phyloP scores from a whole-genome alignment of 2,888 invertebrate species.

The Lacanobia wlatinum region DNA sequence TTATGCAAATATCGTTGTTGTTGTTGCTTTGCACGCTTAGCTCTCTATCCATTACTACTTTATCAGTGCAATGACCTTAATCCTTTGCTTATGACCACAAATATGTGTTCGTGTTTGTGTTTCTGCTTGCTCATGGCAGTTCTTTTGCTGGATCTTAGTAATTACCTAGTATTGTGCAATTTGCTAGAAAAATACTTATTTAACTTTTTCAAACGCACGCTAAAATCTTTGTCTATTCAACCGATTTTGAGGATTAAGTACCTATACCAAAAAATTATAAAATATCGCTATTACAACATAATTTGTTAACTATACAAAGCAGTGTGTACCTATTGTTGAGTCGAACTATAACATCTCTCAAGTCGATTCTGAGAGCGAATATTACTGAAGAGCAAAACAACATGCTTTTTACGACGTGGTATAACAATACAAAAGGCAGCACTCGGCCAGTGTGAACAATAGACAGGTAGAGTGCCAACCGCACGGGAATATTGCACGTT shows the following conservation, averaged over 20 bases:
- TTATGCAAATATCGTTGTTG: conserved; percentile 24
- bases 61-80: conserved; percentile 1
- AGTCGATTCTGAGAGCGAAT: conserved; percentile 25
- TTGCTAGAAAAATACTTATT: neutral
- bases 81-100: neutral
- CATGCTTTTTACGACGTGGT: conserved; percentile 55
- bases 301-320: neutral
- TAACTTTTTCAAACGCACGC: neutral
- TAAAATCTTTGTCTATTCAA: neutral
- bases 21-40: conserved; percentile 14
- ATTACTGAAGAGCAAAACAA: conserved; percentile 51
- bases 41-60: conserved; percentile 1
- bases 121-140: neutral
- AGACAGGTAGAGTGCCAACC: conserved; percentile 69
- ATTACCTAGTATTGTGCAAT: neutral
- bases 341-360: conserved; percentile 13
- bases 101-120: neutral
- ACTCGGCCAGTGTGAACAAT: conserved; percentile 72
- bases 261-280: too few relatives aligned
- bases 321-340: neutral
- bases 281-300: neutral
- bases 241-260: neutral
- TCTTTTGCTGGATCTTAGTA: neutral
- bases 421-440: conserved; percentile 68
- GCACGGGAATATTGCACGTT: conserved; percentile 74